These are phyloP conservation scores for Andrena dorsata DNA, from an alignment of 2,888 invertebrate genomes.

Conservation along the genomic window DNA sequence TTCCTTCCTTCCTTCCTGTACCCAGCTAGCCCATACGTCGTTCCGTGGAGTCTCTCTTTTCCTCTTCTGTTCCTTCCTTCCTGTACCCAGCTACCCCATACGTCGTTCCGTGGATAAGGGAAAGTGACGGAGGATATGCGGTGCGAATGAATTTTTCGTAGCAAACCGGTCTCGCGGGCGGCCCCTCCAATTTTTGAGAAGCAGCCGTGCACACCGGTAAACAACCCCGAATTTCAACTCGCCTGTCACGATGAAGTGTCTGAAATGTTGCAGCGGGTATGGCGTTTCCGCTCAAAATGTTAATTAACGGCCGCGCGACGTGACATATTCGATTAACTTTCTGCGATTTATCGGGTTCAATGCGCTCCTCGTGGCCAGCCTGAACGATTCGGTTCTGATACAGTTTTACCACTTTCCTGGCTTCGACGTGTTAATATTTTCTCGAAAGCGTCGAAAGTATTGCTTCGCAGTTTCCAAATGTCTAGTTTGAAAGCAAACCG, in stretches of 20 bases:
- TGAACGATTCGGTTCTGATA: conserved; percentile 1
- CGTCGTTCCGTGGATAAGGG: neutral
- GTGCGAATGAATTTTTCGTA: conserved; percentile 55
- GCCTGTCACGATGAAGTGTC: conserved; percentile 17
- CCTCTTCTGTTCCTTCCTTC: neutral
- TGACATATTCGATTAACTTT: conserved; percentile 53
- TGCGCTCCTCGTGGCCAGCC: neutral
- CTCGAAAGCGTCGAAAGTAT: neutral
- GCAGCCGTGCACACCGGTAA: neutral
- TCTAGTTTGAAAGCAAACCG: no score
- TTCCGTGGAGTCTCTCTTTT: neutral
- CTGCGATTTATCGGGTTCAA: conserved; percentile 17
- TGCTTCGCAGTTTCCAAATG: neutral
- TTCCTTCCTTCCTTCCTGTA: no score
- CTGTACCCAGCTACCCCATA: neutral
- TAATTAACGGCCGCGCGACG: conserved; percentile 26
- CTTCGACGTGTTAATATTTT: neutral
- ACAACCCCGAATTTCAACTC: conserved; percentile 22
- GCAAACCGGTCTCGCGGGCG: neutral
- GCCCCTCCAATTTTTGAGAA: neutral
- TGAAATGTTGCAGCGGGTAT: conserved; percentile 29
- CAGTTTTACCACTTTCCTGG: neutral
- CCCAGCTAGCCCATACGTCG: neutral
- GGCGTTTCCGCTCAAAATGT: conserved; percentile 50
- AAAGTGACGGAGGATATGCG: neutral